A percentile compares a stretch with the other conserved stretches of the same genome.
These are phyloP conservation scores for Trichogramma pretiosum DNA, from an alignment of 1,140 invertebrate genomes.

Conservation along the genomic window DNA sequence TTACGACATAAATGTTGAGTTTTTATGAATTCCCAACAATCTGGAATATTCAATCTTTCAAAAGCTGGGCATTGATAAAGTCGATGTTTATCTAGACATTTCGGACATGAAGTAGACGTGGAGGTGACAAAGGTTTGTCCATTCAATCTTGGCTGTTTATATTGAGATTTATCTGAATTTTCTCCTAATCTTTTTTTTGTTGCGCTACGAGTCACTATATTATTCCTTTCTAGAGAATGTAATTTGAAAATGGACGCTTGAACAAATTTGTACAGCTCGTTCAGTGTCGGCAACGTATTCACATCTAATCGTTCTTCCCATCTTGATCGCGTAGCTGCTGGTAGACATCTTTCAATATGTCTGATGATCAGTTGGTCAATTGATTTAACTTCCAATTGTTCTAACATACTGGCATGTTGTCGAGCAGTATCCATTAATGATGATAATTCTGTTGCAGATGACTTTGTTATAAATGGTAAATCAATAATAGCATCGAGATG, in stretches of 20 bases:
- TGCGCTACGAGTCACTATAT: neutral
- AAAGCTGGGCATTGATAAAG: neutral
- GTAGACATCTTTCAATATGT: neutral
- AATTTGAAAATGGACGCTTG: neutral
- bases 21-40: neutral
- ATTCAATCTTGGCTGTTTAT: neutral
- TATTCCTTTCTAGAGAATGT: neutral
- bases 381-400: neutral
- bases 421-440: neutral
- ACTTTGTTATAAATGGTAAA: neutral
- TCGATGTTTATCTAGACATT: neutral
- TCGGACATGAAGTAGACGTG: neutral
- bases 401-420: neutral
- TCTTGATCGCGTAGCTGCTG: neutral
- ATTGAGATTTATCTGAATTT: neutral
- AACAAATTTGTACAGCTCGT: neutral
- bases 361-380: neutral
- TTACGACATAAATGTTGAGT: neutral
- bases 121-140: neutral
- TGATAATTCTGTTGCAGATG: neutral
- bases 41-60: neutral
- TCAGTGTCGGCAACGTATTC: neutral
- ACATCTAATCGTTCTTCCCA: neutral
- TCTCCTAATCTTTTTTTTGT: neutral
- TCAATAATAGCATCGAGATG: neutral